Conservation (phyloP, 2,888 invertebrate species). For the Coelogynopora nodosa region DNA sequence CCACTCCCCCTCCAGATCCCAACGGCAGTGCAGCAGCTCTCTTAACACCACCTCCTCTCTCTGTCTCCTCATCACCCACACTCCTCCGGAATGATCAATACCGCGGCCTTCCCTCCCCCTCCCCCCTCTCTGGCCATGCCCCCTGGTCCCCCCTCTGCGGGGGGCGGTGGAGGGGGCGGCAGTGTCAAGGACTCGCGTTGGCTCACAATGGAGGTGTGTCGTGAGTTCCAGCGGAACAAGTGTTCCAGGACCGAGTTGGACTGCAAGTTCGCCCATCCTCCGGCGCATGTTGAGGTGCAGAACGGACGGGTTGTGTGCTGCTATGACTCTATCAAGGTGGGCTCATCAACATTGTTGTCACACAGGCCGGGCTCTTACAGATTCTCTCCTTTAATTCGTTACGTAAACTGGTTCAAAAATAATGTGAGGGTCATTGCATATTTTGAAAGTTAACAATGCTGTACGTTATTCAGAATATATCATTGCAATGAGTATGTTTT, state of each 20-base stretch:
- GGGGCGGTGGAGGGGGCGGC: not conserved
- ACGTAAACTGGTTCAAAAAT: not conserved
- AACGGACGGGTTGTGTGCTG: constrained; percentile 99
- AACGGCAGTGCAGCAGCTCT: too few relatives aligned
- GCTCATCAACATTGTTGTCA: too few relatives aligned
- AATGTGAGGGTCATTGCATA: not conserved
- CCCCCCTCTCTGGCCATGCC: not conserved
- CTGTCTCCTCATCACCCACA: too few relatives aligned
- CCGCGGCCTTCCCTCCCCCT: not conserved
- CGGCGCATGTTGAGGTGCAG: constrained; percentile 98
- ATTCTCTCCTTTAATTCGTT: too few relatives aligned
- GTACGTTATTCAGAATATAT: not conserved
- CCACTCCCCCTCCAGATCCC: too few relatives aligned
- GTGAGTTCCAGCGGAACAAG: constrained; percentile 99
- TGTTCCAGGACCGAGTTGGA: constrained; percentile 92
- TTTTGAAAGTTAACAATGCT: not conserved
- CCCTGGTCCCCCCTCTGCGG: not conserved
- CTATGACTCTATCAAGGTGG: constrained; percentile 99
- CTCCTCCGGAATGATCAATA: not conserved
- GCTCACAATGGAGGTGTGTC: constrained; percentile 93
- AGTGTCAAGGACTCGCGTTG: constrained; percentile 88
- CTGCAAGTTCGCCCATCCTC: constrained; percentile 99
- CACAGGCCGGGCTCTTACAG: too few relatives aligned
- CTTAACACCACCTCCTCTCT: too few relatives aligned
- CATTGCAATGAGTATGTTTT: not conserved